phyloP scores from a whole-genome alignment of 2,888 invertebrate genomes.

The Aradus depressus region DNA sequence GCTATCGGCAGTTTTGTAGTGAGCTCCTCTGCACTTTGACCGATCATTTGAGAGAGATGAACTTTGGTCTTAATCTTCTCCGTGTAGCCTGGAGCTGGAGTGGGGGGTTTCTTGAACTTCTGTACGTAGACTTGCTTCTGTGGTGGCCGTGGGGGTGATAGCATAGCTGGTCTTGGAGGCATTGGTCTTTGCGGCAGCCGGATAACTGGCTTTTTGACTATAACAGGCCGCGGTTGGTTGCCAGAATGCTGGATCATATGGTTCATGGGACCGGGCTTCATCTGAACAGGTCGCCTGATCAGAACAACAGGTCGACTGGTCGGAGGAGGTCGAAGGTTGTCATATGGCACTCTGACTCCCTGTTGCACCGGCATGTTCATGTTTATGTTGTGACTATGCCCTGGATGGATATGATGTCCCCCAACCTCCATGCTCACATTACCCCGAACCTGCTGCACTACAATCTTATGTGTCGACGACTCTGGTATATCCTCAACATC shows the following conservation, averaged over 20 bases:
- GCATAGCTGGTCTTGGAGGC: slow-evolving; percentile 11
- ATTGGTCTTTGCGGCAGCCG: slow-evolving; percentile 25
- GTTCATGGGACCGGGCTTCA: slow-evolving; percentile 24
- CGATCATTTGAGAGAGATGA: slow-evolving; percentile 23
- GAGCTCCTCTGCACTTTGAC: slow-evolving; percentile 23
- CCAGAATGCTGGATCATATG: slow-evolving; percentile 25
- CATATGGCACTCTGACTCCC: slow-evolving; percentile 8
- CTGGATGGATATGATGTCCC: neutral
- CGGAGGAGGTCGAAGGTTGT: slow-evolving; percentile 10
- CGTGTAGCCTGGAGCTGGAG: slow-evolving; percentile 5
- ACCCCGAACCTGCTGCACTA: neutral
- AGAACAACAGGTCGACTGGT: slow-evolving; percentile 19
- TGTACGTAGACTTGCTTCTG: slow-evolving; percentile 21
- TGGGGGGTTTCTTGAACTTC: slow-evolving; percentile 20
- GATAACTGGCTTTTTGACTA: slow-evolving; percentile 28
- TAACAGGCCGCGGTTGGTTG: slow-evolving; percentile 25
- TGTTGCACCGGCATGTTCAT: neutral
- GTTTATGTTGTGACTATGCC: neutral
- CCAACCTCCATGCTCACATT: neutral
- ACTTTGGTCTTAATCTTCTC: slow-evolving; percentile 24
- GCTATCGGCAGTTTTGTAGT: slow-evolving; percentile 23
- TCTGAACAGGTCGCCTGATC: slow-evolving; percentile 23
- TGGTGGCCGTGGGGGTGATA: slow-evolving; percentile 18
- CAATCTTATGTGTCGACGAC: slow-evolving; percentile 17
- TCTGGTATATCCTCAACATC: slow-evolving; percentile 23